phyloP scores from a whole-genome alignment of 2,113 vertebrate species.

The Dicrurus megarhynchus region DNA sequence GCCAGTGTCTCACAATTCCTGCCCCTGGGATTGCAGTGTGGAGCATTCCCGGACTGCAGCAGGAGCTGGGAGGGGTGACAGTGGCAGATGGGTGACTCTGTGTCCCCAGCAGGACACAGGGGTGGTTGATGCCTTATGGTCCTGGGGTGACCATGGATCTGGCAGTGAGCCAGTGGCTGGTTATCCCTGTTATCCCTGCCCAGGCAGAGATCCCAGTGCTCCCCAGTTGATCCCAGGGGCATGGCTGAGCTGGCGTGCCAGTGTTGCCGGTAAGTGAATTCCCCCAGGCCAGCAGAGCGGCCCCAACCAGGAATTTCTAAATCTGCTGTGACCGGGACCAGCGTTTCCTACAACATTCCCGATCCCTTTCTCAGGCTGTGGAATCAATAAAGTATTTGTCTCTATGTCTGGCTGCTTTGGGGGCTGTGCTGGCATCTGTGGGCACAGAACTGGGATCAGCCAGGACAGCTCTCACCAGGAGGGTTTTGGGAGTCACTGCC shows the following conservation, averaged over 20 bases:
- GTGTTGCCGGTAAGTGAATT: rapidly evolving
- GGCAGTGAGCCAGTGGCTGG: neutral
- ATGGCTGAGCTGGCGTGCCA: rapidly evolving
- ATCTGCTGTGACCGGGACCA: neutral
- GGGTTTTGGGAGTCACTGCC: neutral
- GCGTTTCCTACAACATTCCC: neutral
- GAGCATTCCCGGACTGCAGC: neutral
- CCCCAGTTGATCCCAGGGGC: neutral
- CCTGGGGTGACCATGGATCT: rapidly evolving
- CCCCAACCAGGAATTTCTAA: rapidly evolving
- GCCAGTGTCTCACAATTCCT: neutral
- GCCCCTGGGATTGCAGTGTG: neutral
- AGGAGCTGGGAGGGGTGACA: neutral
- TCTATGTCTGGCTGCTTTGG: rapidly evolving
- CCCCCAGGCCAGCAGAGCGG: neutral
- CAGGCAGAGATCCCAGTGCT: neutral
- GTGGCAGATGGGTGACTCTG: neutral
- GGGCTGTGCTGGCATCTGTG: rapidly evolving
- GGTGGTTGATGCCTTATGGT: rapidly evolving
- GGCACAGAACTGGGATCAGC: neutral
- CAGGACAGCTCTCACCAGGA: neutral
- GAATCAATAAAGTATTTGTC: conserved; percentile 33
- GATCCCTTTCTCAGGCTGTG: neutral
- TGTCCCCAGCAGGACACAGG: neutral
- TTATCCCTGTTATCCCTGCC: neutral